Base-by-base conservation (phyloP, 2,888 invertebrate species). In the Volucella zonaria region DNA sequence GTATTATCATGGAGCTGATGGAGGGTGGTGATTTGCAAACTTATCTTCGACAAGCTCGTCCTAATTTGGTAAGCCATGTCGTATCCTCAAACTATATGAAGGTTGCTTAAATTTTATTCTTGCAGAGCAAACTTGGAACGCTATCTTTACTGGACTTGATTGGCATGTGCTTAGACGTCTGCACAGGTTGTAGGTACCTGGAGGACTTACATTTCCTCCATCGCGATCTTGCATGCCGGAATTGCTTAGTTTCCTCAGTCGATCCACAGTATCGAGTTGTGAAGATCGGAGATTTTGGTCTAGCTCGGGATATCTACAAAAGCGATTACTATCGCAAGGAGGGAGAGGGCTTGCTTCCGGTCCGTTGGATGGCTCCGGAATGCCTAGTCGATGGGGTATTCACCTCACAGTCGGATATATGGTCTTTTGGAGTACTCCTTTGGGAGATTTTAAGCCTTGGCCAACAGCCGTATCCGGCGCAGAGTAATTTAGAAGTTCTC, bases 331-430 rank as follows among this genome's bases (percentile, higher is more conserved):
- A 99, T 90, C 94, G 98, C 86, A 98, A 99, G 91, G 98, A 98
- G 92, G 96, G 97, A 1, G 95, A 96, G 93, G 95, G 98, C 1
- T 92, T 98, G 58, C 92, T 99, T 66, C 99, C 99, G 1, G 98
- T 99, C 0, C 93, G 98, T 51, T 99, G 99, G 99, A 99, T 99
- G 98, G 96, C 98, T 0, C 99, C 99, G 1, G 99, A 99, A 92
- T 97, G 98, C 31, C 92, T 99, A 11, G 95, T 97, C 1, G 98
- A 99, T 90, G 98, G 99, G 0, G 96, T 99, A 0, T 99, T 99
- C 91, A 98, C 98, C 0, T 96, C 97, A 64, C 98, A 99, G 90
- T 97, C 98, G 0, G 99, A 99, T 91, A 98, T 99, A 4, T 99
- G 99, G 99, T 95, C 97, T 0, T 97, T 97, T 92, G 97, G 96